Percentiles rank a stretch among this genome's conserved stretches.
Conservation (phyloP, 1,140 invertebrate species). For the Zaprionus gabonicus region DNA sequence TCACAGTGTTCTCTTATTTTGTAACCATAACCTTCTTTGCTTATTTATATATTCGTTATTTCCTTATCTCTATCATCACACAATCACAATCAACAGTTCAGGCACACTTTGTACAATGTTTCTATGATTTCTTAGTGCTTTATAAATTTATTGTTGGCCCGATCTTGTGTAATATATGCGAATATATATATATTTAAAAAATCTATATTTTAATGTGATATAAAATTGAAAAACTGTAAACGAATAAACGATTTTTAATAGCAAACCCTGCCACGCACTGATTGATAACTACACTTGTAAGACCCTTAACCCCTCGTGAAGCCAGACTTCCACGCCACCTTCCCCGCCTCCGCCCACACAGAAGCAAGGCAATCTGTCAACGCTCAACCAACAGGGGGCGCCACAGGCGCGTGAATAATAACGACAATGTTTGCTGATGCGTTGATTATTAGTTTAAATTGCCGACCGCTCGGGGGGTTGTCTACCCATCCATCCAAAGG, state of each 20-base stretch:
- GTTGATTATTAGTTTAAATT: constrained; percentile 84
- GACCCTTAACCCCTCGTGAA: neutral
- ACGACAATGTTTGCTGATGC: constrained; percentile 84
- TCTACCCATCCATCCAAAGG: constrained; percentile 23
- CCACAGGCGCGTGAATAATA: constrained; percentile 72
- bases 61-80: neutral
- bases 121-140: constrained; percentile 57
- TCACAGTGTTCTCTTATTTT: too few relatives aligned
- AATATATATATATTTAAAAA: constrained; percentile 50
- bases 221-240: constrained; percentile 58
- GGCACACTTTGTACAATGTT: constrained; percentile 22
- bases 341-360: too few relatives aligned
- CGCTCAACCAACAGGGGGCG: constrained; percentile 59
- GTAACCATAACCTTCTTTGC: too few relatives aligned
- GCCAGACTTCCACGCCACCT: neutral
- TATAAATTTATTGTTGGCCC: constrained; percentile 57
- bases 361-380: constrained; percentile 60
- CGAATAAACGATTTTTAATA: constrained; percentile 75
- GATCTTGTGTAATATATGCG: constrained; percentile 66
- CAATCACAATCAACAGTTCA: constrained; percentile 23
- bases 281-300: constrained; percentile 59
- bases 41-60: too few relatives aligned
- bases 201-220: constrained; percentile 80
- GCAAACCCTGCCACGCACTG: constrained; percentile 36
- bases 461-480: constrained; percentile 57